Conservation (phyloP, 2,888 invertebrate genomes). For the Aspidiotus destructor region DNA sequence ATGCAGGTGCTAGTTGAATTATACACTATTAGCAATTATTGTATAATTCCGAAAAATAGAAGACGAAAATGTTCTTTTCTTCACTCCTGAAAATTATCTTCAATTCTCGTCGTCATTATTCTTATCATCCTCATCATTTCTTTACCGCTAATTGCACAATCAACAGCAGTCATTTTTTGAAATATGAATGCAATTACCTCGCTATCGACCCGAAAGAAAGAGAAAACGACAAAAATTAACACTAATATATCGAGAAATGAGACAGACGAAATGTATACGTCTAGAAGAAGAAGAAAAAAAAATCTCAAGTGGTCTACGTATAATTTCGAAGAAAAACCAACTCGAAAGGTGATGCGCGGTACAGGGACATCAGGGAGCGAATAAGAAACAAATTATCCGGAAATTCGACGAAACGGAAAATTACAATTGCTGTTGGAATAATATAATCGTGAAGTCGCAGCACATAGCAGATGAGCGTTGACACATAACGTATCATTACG, state of each 20-base stretch:
- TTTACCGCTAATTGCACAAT: neutral
- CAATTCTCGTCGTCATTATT: no score
- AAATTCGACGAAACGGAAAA: conserved; percentile 4
- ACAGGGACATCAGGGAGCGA: neutral
- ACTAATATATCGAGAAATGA: neutral
- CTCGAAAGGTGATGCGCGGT: no score
- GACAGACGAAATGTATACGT: neutral
- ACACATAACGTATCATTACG: conserved; percentile 29
- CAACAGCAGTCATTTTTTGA: neutral
- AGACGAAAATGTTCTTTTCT: no score
- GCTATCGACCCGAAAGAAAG: neutral
- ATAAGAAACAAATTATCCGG: conserved; percentile 1
- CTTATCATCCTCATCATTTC: no score
- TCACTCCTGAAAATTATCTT: no score
- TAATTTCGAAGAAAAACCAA: no score
- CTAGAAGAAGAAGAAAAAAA: neutral
- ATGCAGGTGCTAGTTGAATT: no score
- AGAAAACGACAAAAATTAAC: neutral
- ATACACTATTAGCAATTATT: no score
- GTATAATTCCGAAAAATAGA: no score
- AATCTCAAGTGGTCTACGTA: neutral
- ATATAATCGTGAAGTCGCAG: neutral
- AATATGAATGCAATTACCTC: neutral
- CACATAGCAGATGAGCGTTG: conserved; percentile 14
- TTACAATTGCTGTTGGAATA: conserved; percentile 1